Evolutionary conservation across 2,113 vertebrate species (phyloP), one percentile per base, ranked within the genome.

Genomic region (Dascyllus trimaculatus): DNA sequence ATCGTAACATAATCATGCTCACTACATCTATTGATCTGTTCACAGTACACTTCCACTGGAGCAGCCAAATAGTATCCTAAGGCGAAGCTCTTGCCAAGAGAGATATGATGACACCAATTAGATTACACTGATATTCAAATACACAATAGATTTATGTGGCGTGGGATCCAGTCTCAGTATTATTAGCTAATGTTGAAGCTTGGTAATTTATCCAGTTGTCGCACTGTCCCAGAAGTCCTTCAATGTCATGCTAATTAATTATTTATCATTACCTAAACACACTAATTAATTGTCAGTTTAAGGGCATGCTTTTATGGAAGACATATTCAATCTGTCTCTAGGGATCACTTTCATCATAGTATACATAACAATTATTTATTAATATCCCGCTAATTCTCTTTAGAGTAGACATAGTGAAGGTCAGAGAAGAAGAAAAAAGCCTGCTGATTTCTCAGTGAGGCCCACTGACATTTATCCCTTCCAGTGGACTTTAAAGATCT

Each of bases 381-480:
- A 86, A 87, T 81, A 83, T 88, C 64, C 72, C n/a, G 75, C 63
- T 93, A 77, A 90, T 87, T 91, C 78, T 84, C 46, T 80, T 73
- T 75, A 68, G 74, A 86, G 72, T 71, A 80, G 67, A 85, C 53
- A 67, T 5, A 53, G 76, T 90, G 91, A 93, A 93, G 93, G 92
- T 95, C 90, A 93, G 40, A 64, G 66, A 81, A 63, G 70, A 78
- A 74, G 64, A 72, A 72, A 88, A 80, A 80, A 40, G 26, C 58
- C 35, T 21, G 26, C 67, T 86, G 81, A 93, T 93, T 92, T 92
- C 82, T 91, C 86, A 90, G 85, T 82, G 85, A 93, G 86, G 66
- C 79, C 73, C 75, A 74, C 71, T 93, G 92, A 92, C 94, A 93
- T 95, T 94, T 93, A 91, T 89, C 86, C 89, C 84, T 85, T 85